These are phyloP conservation scores for Castor canadensis DNA, from an alignment of 2,113 vertebrate species.

Conservation along the genomic window DNA sequence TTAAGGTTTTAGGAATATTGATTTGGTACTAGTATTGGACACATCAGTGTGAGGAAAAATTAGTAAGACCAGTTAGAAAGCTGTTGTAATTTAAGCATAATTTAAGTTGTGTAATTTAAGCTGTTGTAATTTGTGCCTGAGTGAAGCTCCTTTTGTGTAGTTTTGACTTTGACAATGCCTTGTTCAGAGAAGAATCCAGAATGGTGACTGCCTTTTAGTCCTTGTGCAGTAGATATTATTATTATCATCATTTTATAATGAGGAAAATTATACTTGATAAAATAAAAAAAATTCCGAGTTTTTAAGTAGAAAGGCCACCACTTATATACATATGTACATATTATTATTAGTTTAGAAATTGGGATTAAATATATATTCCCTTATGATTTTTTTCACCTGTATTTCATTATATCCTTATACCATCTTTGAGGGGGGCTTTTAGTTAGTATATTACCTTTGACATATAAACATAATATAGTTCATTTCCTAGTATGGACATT, in stretches of 20 bases:
- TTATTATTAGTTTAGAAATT: neutral
- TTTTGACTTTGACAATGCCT: neutral
- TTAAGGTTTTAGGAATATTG: slow-evolving; percentile 8
- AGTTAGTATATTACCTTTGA: neutral
- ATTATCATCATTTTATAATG: slow-evolving; percentile 5
- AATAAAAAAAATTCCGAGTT: neutral
- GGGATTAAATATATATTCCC: neutral
- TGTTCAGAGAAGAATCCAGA: neutral
- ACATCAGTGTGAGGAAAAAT: neutral
- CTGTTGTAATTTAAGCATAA: neutral
- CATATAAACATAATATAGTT: neutral
- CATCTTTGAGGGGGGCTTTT: neutral
- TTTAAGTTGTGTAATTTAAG: too few species aligned
- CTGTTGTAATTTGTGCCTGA: neutral
- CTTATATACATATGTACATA: neutral
- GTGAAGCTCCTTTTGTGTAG: neutral
- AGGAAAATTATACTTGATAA: neutral
- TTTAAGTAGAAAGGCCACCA: neutral
- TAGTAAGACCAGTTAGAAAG: neutral
- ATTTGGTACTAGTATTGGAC: neutral
- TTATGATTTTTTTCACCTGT: neutral
- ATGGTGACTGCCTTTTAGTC: neutral
- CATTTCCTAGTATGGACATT: neutral
- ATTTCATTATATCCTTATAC: neutral
- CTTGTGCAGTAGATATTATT: neutral